A percentile compares a stretch with the other conserved stretches of the same genome.
phyloP scores from a whole-genome alignment of 2,113 vertebrate species.

The Podarcis raffonei region DNA sequence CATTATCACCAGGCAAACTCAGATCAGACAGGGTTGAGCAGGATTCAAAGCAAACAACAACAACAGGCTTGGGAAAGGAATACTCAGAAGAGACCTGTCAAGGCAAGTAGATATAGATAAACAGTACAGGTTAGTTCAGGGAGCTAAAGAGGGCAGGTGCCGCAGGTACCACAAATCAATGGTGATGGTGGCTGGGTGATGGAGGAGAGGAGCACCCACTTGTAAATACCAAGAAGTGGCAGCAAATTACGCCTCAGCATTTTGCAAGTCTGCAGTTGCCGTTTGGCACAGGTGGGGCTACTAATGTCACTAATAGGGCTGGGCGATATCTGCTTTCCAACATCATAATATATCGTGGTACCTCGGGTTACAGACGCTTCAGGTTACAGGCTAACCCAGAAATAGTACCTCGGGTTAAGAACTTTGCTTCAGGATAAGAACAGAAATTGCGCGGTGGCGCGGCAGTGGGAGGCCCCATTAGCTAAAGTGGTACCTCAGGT shows the following conservation, averaged over 20 bases:
- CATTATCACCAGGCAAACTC: not conserved
- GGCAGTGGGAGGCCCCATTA: too few relatives aligned
- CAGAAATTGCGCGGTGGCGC: too few relatives aligned
- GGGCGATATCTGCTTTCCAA: too few relatives aligned
- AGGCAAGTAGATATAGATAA: not conserved
- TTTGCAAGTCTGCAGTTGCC: not conserved
- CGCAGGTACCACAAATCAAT: not conserved
- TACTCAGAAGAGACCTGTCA: not conserved
- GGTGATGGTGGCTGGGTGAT: not conserved
- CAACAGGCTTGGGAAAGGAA: not conserved
- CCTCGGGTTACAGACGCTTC: too few relatives aligned
- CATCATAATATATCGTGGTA: too few relatives aligned
- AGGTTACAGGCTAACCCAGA: too few relatives aligned
- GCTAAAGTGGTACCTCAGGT: too few relatives aligned
- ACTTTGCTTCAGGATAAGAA: too few relatives aligned
- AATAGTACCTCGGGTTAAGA: too few relatives aligned
- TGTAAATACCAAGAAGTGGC: not conserved
- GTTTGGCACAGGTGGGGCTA: not conserved
- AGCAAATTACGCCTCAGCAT: too few relatives aligned
- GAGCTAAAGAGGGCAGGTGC: not conserved
- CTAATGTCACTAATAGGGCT: not conserved
- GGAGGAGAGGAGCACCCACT: not conserved
- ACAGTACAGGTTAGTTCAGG: not conserved
- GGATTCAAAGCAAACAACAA: not conserved
- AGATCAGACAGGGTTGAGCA: not conserved